Evolutionary conservation across 2,113 vertebrate species (phyloP), one percentile per base, ranked within the genome.

Genomic region (Tyrannus savana): DNA sequence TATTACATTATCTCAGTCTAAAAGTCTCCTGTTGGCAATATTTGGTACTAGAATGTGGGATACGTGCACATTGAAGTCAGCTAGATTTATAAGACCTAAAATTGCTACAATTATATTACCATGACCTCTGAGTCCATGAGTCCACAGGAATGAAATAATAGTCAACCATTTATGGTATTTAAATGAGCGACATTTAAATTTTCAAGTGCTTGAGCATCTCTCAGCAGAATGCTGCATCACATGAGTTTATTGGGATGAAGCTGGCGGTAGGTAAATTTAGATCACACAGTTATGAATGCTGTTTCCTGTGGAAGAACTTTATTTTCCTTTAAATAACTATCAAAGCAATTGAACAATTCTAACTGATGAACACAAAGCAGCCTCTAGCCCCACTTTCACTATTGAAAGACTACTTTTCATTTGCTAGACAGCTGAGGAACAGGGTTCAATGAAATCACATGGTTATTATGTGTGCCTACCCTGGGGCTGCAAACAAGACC

Each of bases 151-250:
- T 62, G 24, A 81, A 93, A 60, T 58, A 77, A 33, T 13, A 30
- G 12, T 19, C 2, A 4, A 60, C 2, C 8, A 22, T 17, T 73
- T 81, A 27, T 0, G 0, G 3, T 28, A 63, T 74, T 84, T 66
- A 68, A 60, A 53, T 59, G 24, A 39, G 7, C 74, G 5, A 41
- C 11, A 31, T 69, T 15, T 19, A 87, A 59, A n/a, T 16, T 42
- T 69, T 69, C 24, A 71, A 58, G 8, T 33, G 3, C 58, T 81
- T 67, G 11, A 53, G 14, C 3, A 11, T 47, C 9, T 67, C n/a
- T 77, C 41, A 76, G 39, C 35, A 93, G 31, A 84, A 50, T n/a
- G 10, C 10, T 52, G 72, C 59, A 10, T 55, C 19, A 56, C 19
- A 21, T 13, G 4, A 46, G 3, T 56, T 41, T 50, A 39, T 14